phyloP scores from a whole-genome alignment of 2,113 vertebrate genomes.

The Salvator merianae region DNA sequence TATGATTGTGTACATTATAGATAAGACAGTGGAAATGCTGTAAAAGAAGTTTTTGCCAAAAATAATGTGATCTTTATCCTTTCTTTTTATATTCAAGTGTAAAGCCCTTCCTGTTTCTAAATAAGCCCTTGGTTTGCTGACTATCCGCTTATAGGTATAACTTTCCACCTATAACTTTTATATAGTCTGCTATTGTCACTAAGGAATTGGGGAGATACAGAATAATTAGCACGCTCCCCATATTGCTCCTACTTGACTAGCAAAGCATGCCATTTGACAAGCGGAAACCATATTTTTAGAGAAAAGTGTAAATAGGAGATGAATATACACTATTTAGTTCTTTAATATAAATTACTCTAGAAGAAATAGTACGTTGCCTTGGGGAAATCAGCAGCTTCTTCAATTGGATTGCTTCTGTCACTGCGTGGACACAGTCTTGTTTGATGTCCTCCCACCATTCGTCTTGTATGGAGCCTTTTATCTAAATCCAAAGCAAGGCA shows the following conservation, averaged over 20 bases:
- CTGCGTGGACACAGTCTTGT: constrained; percentile 91
- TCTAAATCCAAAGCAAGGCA: constrained; percentile 98
- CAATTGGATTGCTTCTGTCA: constrained; percentile 95
- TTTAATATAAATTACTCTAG: constrained; percentile 88
- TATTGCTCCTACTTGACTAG: constrained; percentile 55
- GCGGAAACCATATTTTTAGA: constrained; percentile 65
- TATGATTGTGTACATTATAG: constrained; percentile 68
- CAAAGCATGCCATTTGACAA: constrained; percentile 55
- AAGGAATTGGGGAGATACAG: constrained; percentile 68
- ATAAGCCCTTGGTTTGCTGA: constrained; percentile 74
- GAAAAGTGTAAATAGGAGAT: constrained; percentile 77
- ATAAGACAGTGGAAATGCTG: constrained; percentile 60
- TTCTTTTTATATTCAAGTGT: constrained; percentile 70
- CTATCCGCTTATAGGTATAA: constrained; percentile 75
- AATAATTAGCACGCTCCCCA: constrained; percentile 66
- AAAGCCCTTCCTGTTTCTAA: constrained; percentile 68
- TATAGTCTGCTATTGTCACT: constrained; percentile 62
- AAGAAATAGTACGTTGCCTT: constrained; percentile 89
- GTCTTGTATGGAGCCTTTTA: constrained; percentile 96
- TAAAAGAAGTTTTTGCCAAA: constrained; percentile 73
- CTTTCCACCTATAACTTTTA: constrained; percentile 78
- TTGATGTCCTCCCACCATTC: constrained; percentile 98
- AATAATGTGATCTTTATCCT: constrained; percentile 72
- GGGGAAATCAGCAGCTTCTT: constrained; percentile 91
- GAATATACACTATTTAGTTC: constrained; percentile 80